Evolutionary conservation across 2,113 vertebrate genomes (phyloP), one percentile per base, ranked within the genome.

Genomic region (Callopanchax toddi): DNA sequence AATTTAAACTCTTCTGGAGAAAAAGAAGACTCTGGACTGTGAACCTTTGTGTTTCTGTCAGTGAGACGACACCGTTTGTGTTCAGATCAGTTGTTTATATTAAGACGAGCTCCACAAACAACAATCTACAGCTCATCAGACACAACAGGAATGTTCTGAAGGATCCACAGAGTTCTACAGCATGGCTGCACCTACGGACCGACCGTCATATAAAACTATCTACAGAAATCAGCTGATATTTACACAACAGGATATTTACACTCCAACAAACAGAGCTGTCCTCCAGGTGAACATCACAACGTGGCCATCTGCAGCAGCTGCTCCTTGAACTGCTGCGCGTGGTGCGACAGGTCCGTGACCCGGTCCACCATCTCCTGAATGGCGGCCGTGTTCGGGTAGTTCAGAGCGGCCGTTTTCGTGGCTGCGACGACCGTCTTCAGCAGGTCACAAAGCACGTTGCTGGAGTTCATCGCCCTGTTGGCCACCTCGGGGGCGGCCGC

Each of bases 341-440:
- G 93, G n/a, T 87, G 92, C 0, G 96, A 97, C 26, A 99, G 92
- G 39, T 96, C 93, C 0, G 94, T 96, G 6, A 99, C 97, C 1
- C 88, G 83, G 80, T 98, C 94, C 70, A 98, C 97, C 97, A 99
- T 98, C 43, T 90, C 95, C 86, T 99, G 97, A 13, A 99, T 87
- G 15, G 94, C 93, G 0, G 88, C 87, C 0, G 95, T 95, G 92
- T 77, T 95, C 3, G 97, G 97, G 84, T 98, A 99, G 56, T 94
- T 94, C 69, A 98, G 87, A 12, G 97, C 97, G 0, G 97, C 97
- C 12, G 40, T 91, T 86, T 98, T 99, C 4, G 97, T 99, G 0
- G 96, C 91, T 17, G 89, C 77, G 10, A 99, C 97, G 5, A 98
- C 94, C 0, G 92, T 92, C 86, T 98, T 99, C 36, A 99, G 86